Percentiles rank a stretch among this genome's conserved stretches.
Conservation (phyloP, 2,888 invertebrate genomes). For the Drosophila pseudotakahashii region DNA sequence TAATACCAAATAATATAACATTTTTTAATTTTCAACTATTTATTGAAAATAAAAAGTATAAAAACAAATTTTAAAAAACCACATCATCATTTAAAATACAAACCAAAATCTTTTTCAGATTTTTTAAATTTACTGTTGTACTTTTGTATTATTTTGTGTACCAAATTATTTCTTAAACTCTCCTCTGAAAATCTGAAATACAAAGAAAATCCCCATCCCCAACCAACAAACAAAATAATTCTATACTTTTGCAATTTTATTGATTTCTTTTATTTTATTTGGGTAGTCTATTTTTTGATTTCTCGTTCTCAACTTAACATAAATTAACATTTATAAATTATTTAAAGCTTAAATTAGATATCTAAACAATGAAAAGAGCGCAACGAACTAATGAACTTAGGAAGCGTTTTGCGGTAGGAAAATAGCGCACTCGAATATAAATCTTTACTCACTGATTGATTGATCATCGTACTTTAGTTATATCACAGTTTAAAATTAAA, state of each 20-base stretch:
- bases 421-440: conserved; percentile 34
- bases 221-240: not conserved
- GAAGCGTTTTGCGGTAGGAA: conserved; percentile 48
- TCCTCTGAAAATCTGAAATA: not conserved
- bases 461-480: conserved; percentile 58
- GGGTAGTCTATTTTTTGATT: conserved; percentile 32
- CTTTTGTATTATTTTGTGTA: too few relatives aligned
- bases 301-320: conserved; percentile 47
- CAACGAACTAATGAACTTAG: conserved; percentile 41
- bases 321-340: conserved; percentile 74
- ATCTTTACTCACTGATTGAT: conserved; percentile 31
- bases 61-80: too few relatives aligned
- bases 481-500: conserved; percentile 74
- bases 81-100: too few relatives aligned
- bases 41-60: too few relatives aligned
- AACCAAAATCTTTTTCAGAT: not conserved
- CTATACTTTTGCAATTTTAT: conserved; percentile 5
- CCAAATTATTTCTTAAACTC: too few relatives aligned
- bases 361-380: conserved; percentile 37
- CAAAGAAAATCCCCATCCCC: too few relatives aligned
- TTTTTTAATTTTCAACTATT: too few relatives aligned
- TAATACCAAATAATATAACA: too few relatives aligned
- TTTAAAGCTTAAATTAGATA: conserved; percentile 71
- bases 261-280: conserved; percentile 27
- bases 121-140: too few relatives aligned